Percentiles rank a stretch among this genome's conserved stretches.
Evolutionary conservation across 2,113 vertebrate genomes (phyloP).

Genomic region (Lepus americanus): DNA sequence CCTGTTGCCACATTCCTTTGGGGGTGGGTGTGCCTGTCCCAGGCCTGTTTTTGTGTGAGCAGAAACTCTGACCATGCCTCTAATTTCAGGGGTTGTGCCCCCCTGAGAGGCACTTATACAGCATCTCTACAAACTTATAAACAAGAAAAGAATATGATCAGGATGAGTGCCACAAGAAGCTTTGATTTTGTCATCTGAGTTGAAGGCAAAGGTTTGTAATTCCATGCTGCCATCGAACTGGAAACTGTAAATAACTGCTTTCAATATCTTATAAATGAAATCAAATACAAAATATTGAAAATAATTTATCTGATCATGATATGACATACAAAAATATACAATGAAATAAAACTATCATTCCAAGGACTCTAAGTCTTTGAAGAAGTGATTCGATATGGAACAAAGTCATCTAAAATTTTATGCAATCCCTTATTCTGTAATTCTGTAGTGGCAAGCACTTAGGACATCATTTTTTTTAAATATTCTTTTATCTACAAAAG

Average conservation of each 20-base stretch:
- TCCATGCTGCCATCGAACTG: not conserved
- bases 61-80: too few species aligned
- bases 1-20: too few species aligned
- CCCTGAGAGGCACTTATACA: too few species aligned
- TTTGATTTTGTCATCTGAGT: conserved; percentile 36
- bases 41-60: too few species aligned
- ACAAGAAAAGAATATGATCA: too few species aligned
- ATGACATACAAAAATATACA: conserved; percentile 12
- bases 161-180: not conserved
- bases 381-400: conserved; percentile 26
- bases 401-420: not conserved
- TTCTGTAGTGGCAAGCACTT: not conserved
- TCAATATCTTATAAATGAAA: not conserved
- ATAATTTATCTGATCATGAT: not conserved
- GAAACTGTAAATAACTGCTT: not conserved
- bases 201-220: not conserved
- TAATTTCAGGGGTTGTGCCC: too few species aligned
- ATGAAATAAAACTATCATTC: not conserved
- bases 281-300: not conserved
- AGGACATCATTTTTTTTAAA: not conserved
- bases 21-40: too few species aligned
- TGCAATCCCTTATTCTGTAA: not conserved
- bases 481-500: not conserved
- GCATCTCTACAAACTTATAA: too few species aligned
- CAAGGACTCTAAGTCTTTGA: conserved; percentile 9